Evolutionary conservation across 1,140 invertebrate genomes (phyloP), one percentile per base, ranked within the genome.

Genomic region (Paramacrobiotus metropolitanus): DNA sequence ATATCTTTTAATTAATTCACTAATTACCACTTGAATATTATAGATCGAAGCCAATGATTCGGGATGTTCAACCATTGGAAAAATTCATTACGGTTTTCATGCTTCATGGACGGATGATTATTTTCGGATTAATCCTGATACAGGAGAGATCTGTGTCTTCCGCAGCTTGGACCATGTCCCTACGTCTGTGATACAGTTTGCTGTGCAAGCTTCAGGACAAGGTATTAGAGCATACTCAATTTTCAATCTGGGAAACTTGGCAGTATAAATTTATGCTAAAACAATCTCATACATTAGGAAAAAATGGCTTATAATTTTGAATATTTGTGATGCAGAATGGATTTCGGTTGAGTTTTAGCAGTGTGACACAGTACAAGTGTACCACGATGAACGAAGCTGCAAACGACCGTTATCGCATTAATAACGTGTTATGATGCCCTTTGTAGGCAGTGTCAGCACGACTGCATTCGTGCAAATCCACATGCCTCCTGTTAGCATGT

Each of bases 41-140:
- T 24, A 55, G 48, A 24, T 55, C 48, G 15, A 28, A 15, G 48
- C 48, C 4, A 24, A 55, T 28, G 48, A 24, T 20, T 55, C 48
- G 24, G 48, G 48, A 15, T 55, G 48, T 55, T 55, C 48, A 55
- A 55, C 15, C 24, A 55, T 15, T 24, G 48, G 48, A 55, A 55
- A 55, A 55, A 55, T 55, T 0, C 48, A 55, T 55, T 55, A 55
- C 48, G 15, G 15, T 24, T 9, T 0, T 15, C 15, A 55, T 24
- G 4, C 48, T 55, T 15, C 48, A 55, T 55, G 48, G 48, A 20
- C 48, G 15, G 48, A 55, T 55, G 48, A 55, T 15, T 24, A 55
- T 28, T 55, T 55, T 24, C 48, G 24, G 4, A 55, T 55, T 28
- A 24, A 55, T 24, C 4, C 48, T 4, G 24, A 55, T 20, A 55